phyloP scores from a whole-genome alignment of 92 coral and sea anemone genomes.

The Palythoa grandiflora region DNA sequence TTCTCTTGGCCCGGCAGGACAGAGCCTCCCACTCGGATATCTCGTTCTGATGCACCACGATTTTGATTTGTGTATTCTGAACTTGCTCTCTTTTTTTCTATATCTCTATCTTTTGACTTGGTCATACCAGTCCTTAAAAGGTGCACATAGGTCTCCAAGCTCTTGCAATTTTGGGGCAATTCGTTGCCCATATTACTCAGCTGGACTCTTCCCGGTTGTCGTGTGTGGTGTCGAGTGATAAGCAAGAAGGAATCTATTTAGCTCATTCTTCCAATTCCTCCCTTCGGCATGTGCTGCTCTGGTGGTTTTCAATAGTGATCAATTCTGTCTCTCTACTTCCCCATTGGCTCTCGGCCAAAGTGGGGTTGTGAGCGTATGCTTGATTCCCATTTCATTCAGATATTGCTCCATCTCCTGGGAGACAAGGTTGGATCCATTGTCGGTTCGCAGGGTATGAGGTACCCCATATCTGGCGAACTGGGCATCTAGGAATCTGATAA shows the following conservation, averaged over 20 bases:
- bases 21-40: slow-evolving; percentile 53
- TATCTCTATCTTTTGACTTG: no score
- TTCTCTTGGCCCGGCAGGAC: no score
- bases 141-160: neutral
- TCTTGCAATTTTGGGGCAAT: neutral
- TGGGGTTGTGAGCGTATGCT: slow-evolving; percentile 14
- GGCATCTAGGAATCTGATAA: slow-evolving; percentile 53
- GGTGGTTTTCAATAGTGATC: slow-evolving; percentile 20
- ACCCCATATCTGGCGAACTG: slow-evolving; percentile 48
- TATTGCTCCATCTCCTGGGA: slow-evolving; percentile 27
- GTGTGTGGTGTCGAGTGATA: neutral
- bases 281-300: neutral
- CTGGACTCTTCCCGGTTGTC: neutral
- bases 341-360: no score
- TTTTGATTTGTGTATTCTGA: slow-evolving; percentile 15
- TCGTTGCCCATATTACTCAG: no score
- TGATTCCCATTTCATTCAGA: slow-evolving; percentile 15
- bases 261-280: neutral
- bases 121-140: no score
- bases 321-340: no score
- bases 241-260: neutral
- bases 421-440: neutral
- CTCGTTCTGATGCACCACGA: slow-evolving; percentile 38
- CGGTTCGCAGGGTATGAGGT: no score
- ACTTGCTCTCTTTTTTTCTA: neutral